A percentile compares a stretch with the other conserved stretches of the same genome.
Evolutionary conservation across 1,140 invertebrate species (phyloP).

Genomic region (Berghia stephanieae): DNA sequence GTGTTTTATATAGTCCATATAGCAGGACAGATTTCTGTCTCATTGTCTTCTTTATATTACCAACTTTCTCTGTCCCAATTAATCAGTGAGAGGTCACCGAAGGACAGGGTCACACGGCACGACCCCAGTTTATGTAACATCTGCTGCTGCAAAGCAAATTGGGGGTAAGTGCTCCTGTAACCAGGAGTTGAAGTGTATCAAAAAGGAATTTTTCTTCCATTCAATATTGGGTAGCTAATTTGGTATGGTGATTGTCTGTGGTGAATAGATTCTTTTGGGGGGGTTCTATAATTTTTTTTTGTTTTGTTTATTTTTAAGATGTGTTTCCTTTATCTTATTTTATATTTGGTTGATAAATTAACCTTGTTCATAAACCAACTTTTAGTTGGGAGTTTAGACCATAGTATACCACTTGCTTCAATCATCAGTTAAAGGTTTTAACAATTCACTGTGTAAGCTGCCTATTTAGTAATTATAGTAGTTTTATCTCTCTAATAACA

Average conservation of each 20-base stretch:
- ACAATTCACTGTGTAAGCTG: too few relatives aligned
- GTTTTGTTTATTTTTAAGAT: background rate
- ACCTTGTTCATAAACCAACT: too few relatives aligned
- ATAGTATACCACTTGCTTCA: too few relatives aligned
- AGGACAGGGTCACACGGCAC: constrained; percentile 59
- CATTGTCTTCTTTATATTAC: background rate
- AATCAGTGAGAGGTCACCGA: constrained; percentile 53
- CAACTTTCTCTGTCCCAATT: constrained; percentile 19
- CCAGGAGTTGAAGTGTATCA: background rate
- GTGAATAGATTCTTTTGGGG: background rate
- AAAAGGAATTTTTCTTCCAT: background rate
- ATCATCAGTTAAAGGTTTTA: too few relatives aligned
- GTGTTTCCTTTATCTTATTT: too few relatives aligned
- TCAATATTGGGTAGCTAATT: background rate
- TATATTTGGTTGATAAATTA: too few relatives aligned
- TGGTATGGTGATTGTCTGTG: background rate
- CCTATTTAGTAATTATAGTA: too few relatives aligned
- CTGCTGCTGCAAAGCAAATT: constrained; percentile 23
- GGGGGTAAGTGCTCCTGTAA: background rate
- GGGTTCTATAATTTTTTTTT: background rate
- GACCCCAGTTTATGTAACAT: constrained; percentile 42
- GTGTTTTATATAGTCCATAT: background rate
- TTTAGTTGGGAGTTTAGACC: too few relatives aligned
- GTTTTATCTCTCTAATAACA: too few relatives aligned
- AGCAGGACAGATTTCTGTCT: background rate